Conservation (phyloP, 2,113 vertebrate genomes). For the Calidris pygmaea region DNA sequence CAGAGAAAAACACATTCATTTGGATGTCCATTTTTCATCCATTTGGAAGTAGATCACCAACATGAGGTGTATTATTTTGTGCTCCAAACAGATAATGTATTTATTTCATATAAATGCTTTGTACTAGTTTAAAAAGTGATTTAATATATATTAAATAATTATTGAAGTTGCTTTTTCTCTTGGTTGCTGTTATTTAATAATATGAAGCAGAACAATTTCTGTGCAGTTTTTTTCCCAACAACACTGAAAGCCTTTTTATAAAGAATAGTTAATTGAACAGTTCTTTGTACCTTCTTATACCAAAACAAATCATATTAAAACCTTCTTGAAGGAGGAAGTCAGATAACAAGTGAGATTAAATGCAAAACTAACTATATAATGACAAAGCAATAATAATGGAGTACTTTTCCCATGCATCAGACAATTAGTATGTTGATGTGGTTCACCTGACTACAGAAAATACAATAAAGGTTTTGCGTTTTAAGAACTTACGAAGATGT, state of each 20-base stretch:
- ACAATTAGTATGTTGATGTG: neutral
- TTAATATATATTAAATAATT: neutral
- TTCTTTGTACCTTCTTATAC: neutral
- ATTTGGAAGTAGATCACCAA: neutral
- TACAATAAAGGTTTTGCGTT: neutral
- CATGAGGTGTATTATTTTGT: neutral
- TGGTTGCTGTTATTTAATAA: neutral
- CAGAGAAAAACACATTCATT: neutral
- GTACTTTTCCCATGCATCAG: neutral
- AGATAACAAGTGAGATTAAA: constrained; percentile 17
- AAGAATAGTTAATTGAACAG: neutral
- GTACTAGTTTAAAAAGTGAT: neutral
- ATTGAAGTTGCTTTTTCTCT: neutral
- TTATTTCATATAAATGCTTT: neutral
- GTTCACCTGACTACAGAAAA: neutral
- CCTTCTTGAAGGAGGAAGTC: neutral
- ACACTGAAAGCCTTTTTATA: neutral
- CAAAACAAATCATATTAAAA: neutral
- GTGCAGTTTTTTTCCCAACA: neutral
- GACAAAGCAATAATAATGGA: neutral
- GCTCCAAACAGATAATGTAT: neutral
- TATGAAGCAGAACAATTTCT: neutral
- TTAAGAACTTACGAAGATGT: constrained; percentile 87
- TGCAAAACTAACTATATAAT: neutral
- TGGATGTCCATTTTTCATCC: neutral